Percentiles rank a stretch among this genome's conserved stretches.
Conservation (phyloP, 2,113 vertebrate species). For the Podiceps cristatus region DNA sequence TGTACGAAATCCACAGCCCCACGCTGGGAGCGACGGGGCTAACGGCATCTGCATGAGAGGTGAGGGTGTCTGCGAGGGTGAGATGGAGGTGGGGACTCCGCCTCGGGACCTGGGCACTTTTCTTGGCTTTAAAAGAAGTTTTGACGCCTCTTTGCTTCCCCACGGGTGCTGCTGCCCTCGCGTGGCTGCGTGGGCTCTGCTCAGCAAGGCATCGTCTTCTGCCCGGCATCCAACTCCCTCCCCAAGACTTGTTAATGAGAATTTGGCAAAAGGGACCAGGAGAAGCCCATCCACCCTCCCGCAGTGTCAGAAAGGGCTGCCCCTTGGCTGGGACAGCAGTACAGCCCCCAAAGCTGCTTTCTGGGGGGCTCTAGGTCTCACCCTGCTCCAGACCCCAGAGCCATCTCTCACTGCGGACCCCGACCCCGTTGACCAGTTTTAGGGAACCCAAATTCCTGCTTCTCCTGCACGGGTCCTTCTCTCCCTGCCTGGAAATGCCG, state of each 20-base stretch:
- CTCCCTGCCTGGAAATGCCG: not conserved
- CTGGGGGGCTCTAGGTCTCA: not conserved
- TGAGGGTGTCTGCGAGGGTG: not conserved
- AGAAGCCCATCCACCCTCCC: not conserved
- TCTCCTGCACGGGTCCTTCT: not conserved
- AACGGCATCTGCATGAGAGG: not conserved
- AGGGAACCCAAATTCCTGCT: not conserved
- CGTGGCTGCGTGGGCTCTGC: accelerated
- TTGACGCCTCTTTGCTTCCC: not conserved
- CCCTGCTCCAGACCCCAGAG: accelerated
- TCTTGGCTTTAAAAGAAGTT: not conserved
- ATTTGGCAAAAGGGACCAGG: not conserved
- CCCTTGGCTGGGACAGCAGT: not conserved
- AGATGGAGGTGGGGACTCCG: not conserved
- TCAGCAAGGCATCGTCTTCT: accelerated
- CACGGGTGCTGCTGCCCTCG: not conserved
- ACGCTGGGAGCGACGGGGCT: accelerated
- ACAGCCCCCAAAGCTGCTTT: not conserved
- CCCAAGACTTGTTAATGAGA: not conserved
- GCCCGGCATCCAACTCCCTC: not conserved
- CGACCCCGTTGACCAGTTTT: not conserved
- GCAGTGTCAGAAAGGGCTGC: not conserved
- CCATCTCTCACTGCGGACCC: not conserved
- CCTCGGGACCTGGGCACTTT: not conserved
- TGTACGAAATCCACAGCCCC: not conserved